Evolutionary conservation across 2,797 vertebrate genomes (phyloP), one percentile per base, ranked within the genome.

Genomic region (Chromis chromis): DNA sequence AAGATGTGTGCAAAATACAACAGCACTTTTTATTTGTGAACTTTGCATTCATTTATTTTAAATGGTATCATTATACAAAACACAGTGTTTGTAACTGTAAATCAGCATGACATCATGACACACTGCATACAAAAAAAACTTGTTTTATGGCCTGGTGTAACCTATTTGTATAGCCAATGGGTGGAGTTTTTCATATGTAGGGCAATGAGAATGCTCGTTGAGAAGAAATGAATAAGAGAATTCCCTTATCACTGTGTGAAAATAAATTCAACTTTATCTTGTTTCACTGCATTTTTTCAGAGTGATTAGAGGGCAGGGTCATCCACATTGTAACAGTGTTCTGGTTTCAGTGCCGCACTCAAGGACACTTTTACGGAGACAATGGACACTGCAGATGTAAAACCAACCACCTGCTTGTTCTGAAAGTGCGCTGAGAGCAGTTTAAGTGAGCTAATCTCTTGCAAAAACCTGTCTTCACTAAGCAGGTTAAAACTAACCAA

Each of bases 291-390:
- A 54, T 48, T 59, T 56, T 19, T 19, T 39, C 31, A 8, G 1
- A 36, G 46, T 36, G 56, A 72, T 69, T 59, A 13, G 53, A 74
- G 16, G 56, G 8, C 28, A 42, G n/a, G 13, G 24, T 54, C 14
- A 59, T 5, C 3, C 4, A 24, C 52, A 55, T 5, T 46, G 40
- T 56, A 27, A 42, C 52, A 40, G 0, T 52, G 58, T 40, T 62
- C 40, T 52, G 8, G 27, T 31, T 17, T 76, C 61, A n/a, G 55
- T 36, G 54, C 16, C 8, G 49, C 10, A 19, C 7, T 71, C 22
- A 65, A 74, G 53, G 58, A 54, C 25, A 24, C 21, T 22, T 27
- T 50, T 24, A 14, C 49, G 14, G 49, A 50, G 22, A 36, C 33
- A 36, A 11, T 36, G 33, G 9, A 46, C 14, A 42, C 13, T 42